Conservation (phyloP, 2,113 vertebrate genomes). For the Motacilla alba region DNA sequence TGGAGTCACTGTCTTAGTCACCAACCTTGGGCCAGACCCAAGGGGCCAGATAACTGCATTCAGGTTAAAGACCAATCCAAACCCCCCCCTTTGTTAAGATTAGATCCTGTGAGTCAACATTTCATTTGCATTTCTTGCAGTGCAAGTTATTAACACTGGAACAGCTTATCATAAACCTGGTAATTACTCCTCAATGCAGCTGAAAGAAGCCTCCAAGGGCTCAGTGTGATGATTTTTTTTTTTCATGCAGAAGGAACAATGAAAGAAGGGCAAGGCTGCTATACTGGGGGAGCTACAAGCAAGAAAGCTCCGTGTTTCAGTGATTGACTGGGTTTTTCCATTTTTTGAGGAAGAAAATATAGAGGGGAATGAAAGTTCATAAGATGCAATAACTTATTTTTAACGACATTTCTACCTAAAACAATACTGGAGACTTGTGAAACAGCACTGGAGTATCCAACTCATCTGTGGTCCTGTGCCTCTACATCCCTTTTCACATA, state of each 20-base stretch:
- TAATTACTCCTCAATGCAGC: background rate
- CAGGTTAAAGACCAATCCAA: background rate
- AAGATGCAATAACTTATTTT: background rate
- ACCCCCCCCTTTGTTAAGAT: background rate
- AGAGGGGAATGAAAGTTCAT: background rate
- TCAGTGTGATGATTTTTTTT: background rate
- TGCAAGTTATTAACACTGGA: background rate
- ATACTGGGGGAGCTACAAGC: background rate
- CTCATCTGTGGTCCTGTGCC: background rate
- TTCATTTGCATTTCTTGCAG: background rate
- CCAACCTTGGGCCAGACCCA: background rate
- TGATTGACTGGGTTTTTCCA: background rate
- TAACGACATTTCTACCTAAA: background rate
- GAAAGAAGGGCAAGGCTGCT: background rate
- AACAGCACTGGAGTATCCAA: background rate
- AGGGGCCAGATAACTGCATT: background rate
- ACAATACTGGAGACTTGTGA: background rate
- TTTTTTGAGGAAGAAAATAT: rapidly evolving
- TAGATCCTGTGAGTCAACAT: background rate
- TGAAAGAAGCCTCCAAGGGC: background rate
- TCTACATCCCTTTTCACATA: background rate
- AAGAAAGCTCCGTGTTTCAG: background rate
- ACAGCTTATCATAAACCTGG: background rate
- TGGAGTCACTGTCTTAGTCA: background rate
- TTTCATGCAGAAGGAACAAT: background rate